phyloP scores from a whole-genome alignment of 2,888 invertebrate genomes.

The Cheilosia variabilis region DNA sequence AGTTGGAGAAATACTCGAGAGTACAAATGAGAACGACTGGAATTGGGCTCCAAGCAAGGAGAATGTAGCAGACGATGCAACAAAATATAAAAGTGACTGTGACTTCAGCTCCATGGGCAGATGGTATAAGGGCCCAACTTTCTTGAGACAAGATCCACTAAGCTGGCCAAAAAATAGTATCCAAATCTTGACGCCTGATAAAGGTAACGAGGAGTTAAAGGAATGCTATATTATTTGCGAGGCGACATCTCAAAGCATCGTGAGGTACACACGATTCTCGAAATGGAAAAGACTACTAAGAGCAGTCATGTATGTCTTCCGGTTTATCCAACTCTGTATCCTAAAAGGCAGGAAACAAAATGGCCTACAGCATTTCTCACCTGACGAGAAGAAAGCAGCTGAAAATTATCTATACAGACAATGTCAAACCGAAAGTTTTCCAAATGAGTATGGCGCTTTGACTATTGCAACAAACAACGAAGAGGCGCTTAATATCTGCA shows the following conservation, averaged over 20 bases:
- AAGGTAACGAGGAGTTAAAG: no score
- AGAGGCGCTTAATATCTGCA: neutral
- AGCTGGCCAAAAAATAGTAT: no score
- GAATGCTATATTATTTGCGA: no score
- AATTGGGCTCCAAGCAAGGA: no score
- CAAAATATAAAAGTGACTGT: no score
- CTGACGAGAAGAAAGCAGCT: neutral
- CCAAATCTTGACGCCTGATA: no score
- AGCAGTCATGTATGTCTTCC: neutral
- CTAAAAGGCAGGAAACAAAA: neutral
- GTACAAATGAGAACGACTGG: no score
- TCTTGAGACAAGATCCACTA: no score
- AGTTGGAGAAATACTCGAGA: no score
- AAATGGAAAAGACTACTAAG: slow-evolving; percentile 13
- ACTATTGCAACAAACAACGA: neutral
- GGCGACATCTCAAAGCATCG: neutral
- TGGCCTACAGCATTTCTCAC: neutral
- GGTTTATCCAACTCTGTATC: neutral
- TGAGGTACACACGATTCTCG: slow-evolving; percentile 4
- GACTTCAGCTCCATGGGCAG: no score
- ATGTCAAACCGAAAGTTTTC: neutral
- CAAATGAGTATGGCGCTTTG: neutral
- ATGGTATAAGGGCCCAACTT: no score
- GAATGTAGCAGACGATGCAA: no score
- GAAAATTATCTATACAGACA: slow-evolving; percentile 34